Evolutionary conservation across 2,797 vertebrate genomes (phyloP), one percentile per base, ranked within the genome.

Genomic region (Lepilemur septentrionalis): DNA sequence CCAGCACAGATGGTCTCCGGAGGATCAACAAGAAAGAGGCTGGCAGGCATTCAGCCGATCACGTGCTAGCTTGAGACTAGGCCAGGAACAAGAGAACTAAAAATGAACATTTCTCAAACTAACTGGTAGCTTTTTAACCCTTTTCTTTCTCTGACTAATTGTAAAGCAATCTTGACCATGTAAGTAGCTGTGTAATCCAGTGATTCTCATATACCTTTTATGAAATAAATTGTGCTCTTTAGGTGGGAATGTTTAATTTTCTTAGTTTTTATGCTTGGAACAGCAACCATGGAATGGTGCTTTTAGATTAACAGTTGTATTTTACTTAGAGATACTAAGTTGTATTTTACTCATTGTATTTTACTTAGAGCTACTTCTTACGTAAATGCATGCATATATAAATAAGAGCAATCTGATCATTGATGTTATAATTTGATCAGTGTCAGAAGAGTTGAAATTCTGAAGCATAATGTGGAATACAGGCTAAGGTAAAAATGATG

Each of bases 11-110:
- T 99, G 99, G 99, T 99, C 99, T 99, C 99, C 98, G 98, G 99
- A 99, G 99, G 99, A 99, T 99, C 99, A 99, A 99, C 99, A 99
- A 99, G 99, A 99, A 99, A 99, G 99, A 99, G 99, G 99, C 99
- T 99, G 99, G 99, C 99, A 99, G 99, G 99, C 99, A 99, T 99
- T 99, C 99, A 98, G 99, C 91, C 43, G 79, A 95, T 99, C 99
- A 99, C 99, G 98, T 99, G 99, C 98, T 97, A 95, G 95, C 96
- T 98, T 97, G 98, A 98, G 98, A 98, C 98, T 98, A 98, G 98
- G 98, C 98, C 98, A 98, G 98, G 97, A 98, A 98, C 92, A 97
- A 92, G 96, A 86, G 93, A 98, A 98, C 98, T 97, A 98, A 98
- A 98, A 99, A 98, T 98, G 98, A 98, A 98, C 98, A 98, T 99